These are phyloP conservation scores for Parnassius apollo DNA, from an alignment of 2,888 invertebrate genomes.

Conservation along the genomic window DNA sequence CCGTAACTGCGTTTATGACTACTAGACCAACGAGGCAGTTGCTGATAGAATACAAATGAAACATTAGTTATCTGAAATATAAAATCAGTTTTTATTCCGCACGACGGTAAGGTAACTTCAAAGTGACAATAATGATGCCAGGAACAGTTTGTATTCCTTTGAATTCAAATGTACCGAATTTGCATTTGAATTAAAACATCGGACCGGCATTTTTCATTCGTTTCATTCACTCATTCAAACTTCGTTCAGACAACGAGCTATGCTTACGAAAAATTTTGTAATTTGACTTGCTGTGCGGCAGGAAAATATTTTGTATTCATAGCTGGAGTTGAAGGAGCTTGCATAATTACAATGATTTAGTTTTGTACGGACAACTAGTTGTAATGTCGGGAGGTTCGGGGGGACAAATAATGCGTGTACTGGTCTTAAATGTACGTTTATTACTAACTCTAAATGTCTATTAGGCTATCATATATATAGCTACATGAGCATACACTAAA, in stretches of 20 bases:
- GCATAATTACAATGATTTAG: constrained; percentile 3
- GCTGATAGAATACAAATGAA: no score
- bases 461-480: no score
- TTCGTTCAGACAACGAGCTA: constrained; percentile 12
- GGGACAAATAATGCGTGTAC: no score
- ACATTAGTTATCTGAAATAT: background rate
- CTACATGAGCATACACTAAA: no score
- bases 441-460: no score
- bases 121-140: constrained; percentile 38
- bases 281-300: constrained; percentile 5
- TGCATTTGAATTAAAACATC: constrained; percentile 24
- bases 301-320: constrained; percentile 11
- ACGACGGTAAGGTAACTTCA: constrained; percentile 3
- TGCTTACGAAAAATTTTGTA: constrained; percentile 2
- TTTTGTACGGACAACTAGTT: background rate
- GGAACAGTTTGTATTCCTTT: constrained; percentile 41
- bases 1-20: no score
- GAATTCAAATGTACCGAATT: constrained; percentile 46
- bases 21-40: no score
- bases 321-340: background rate
- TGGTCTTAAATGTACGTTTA: no score
- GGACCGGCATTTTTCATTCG: constrained; percentile 18
- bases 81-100: background rate
- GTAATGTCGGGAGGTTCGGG: no score
- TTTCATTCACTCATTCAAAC: constrained; percentile 9